Conservation (phyloP, 2,797 vertebrate species). For the Halcyon smyrnensis region DNA sequence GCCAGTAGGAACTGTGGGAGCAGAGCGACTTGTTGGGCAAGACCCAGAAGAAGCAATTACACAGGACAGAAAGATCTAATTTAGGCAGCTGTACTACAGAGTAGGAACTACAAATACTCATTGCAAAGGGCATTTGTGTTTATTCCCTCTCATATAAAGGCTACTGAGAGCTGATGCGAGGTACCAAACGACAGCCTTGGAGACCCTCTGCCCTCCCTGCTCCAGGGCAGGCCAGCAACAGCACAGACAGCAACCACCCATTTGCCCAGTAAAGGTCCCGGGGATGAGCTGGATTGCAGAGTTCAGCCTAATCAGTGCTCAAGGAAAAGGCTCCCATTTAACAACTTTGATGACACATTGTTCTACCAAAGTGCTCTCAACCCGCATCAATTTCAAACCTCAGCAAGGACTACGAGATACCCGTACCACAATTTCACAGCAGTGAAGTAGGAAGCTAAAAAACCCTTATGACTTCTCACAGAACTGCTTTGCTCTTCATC, state of each 20-base stretch:
- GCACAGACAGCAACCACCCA: neutral
- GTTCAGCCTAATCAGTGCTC: neutral
- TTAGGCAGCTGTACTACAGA: neutral
- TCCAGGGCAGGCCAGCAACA: neutral
- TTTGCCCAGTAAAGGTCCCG: neutral
- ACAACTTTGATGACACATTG: neutral
- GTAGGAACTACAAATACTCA: neutral
- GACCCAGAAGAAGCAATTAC: conserved; percentile 16
- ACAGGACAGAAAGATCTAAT: neutral
- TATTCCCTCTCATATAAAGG: neutral
- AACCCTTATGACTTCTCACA: neutral
- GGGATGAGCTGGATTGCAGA: neutral
- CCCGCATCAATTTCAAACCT: neutral
- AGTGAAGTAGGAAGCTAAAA: neutral
- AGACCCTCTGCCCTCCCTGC: neutral
- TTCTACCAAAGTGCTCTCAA: neutral
- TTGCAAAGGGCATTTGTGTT: conserved; percentile 12
- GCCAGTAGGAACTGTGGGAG: neutral
- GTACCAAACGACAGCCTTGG: neutral
- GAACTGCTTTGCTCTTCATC: conserved; percentile 8
- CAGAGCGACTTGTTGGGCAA: neutral
- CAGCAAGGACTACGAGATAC: neutral
- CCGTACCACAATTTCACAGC: neutral
- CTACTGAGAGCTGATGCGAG: neutral
- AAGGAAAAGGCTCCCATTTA: neutral